A percentile compares a stretch with the other conserved stretches of the same genome.
Conservation (phyloP, 1,140 invertebrate species). For the Heliconius hewitsoni region DNA sequence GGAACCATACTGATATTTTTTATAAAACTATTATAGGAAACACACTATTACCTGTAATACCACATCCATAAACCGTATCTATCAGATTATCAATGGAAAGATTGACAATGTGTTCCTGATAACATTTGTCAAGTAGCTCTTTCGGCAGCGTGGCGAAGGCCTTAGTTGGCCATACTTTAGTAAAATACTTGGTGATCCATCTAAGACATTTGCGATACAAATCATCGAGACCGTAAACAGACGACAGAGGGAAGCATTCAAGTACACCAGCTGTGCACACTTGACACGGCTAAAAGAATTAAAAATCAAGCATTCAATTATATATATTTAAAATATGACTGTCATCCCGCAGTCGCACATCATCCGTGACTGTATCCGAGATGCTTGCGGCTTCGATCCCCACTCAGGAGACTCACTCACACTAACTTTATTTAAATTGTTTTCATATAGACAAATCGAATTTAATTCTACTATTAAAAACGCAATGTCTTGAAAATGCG, state of each 20-base stretch:
- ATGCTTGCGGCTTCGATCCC: too few relatives aligned
- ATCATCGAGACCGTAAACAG: constrained; percentile 93
- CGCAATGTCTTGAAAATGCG: too few relatives aligned
- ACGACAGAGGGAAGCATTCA: constrained; percentile 90
- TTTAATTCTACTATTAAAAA: too few relatives aligned
- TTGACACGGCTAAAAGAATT: constrained; percentile 85
- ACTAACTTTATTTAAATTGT: too few relatives aligned
- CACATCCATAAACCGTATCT: constrained; percentile 70
- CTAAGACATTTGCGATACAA: constrained; percentile 91
- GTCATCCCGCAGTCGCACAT: too few relatives aligned
- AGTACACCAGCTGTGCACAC: constrained; percentile 89
- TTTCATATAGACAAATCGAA: too few relatives aligned
- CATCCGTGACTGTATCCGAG: too few relatives aligned
- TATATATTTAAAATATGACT: too few relatives aligned
- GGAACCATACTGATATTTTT: neutral
- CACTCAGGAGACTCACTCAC: too few relatives aligned
- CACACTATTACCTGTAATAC: constrained; percentile 52
- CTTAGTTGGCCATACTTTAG: constrained; percentile 92
- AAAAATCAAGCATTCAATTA: constrained; percentile 2
- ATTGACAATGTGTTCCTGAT: constrained; percentile 89
- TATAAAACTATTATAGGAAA: neutral
- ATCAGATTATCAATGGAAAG: constrained; percentile 79
- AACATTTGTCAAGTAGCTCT: constrained; percentile 91
- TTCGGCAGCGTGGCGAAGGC: constrained; percentile 90
- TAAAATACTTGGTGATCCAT: constrained; percentile 93